Base-by-base conservation (phyloP, 2,113 vertebrate species). In the Calidris pugnax region DNA sequence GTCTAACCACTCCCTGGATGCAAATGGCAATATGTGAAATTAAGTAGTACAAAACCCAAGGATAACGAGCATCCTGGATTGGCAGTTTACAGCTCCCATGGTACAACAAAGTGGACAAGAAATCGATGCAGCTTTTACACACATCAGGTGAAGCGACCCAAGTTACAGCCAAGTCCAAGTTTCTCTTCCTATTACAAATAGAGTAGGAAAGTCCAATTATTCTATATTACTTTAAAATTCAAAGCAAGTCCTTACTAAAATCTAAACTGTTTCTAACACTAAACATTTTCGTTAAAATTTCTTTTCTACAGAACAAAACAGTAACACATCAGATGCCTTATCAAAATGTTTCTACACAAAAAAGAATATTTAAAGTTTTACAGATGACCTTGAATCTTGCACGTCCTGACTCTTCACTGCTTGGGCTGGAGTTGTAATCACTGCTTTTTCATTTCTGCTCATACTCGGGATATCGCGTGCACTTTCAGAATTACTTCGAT, bases 11-110 rank as follows among this genome's bases (percentile, higher is more conserved):
- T 56, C 35, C 62, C 43, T n/a, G 73, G 71, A 80, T 64, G 63
- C 53, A 73, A 80, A 90, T 23, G 66, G 33, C 39, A 82, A 14
- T 3, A 16, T 6, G 39, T 59, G 60, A 84, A 72, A 74, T 7
- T 0, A 1, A 59, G 68, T 4, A 51, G 68, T 3, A 78, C 37
- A 67, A 74, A 79, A 62, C 2, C 6, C 1, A 66, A 68, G 55
- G 72, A 47, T 63, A 80, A 71, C 2, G 4, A 86, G 84, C 47
- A 7, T 26, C 64, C 55, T 33, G n/a, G 60, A 24, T 0, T 2
- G 9, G 63, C 67, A 48, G 39, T 81, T 95, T 59, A n/a, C 86
- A 90, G 83, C 80, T 94, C 93, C 89, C 80, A 48, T 0, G 0
- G 51, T 5, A 24, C 80, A 77, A 67, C 23, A 41, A 22, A 19